Evolutionary conservation across 2,113 vertebrate species (phyloP).

Genomic region (Xenus cinereus): DNA sequence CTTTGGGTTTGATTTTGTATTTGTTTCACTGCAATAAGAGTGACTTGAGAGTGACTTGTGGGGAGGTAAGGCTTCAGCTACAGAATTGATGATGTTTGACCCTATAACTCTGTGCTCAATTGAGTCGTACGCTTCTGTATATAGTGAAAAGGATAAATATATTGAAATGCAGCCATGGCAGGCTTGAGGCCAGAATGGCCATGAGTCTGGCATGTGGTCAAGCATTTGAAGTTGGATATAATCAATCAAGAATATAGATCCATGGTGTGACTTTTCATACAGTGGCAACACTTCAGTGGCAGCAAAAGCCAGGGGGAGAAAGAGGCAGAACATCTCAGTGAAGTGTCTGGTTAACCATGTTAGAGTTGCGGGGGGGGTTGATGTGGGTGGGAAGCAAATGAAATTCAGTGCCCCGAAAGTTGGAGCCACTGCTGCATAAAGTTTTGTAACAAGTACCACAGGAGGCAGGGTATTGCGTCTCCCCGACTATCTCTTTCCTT

Average conservation of each 20-base stretch:
- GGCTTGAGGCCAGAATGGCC: neutral
- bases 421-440: slow-evolving; percentile 12
- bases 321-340: neutral
- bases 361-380: neutral
- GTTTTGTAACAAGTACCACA: slow-evolving; percentile 29
- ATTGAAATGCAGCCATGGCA: neutral
- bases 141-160: neutral
- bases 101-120: neutral
- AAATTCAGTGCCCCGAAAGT: neutral
- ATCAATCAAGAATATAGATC: neutral
- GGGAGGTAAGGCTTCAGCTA: neutral
- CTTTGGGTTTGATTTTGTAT: neutral
- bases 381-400: neutral
- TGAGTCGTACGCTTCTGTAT: neutral
- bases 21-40: neutral
- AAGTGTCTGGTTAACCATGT: neutral
- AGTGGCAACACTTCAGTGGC: rapidly evolving
- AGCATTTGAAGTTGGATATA: neutral
- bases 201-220: neutral
- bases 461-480: neutral
- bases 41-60: neutral
- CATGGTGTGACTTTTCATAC: neutral
- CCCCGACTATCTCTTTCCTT: neutral
- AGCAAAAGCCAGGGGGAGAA: neutral
- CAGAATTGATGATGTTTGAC: neutral